These are phyloP conservation scores for Argya squamiceps DNA, from an alignment of 2,797 vertebrate species.

Conservation along the genomic window DNA sequence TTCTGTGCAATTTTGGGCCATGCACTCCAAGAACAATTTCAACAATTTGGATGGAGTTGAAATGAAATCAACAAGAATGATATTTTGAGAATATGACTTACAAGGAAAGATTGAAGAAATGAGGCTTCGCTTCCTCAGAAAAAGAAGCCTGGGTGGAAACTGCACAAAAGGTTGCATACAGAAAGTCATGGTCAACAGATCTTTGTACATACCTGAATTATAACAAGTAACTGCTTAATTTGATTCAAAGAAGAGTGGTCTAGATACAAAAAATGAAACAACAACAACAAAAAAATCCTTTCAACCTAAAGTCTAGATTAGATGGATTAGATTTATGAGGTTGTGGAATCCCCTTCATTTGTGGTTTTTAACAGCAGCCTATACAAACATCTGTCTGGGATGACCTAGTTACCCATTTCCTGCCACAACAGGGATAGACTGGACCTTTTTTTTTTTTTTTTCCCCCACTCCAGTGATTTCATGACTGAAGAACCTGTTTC, in stretches of 20 bases:
- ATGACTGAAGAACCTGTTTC: background rate
- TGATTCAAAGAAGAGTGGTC: background rate
- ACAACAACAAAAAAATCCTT: background rate
- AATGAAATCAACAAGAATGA: slow-evolving; percentile 21
- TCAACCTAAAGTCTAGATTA: slow-evolving; percentile 14
- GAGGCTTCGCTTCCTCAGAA: background rate
- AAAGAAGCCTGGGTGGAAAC: background rate
- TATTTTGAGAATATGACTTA: slow-evolving; percentile 1
- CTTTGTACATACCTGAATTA: background rate
- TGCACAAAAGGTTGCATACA: background rate
- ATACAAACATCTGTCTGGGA: slow-evolving; percentile 45
- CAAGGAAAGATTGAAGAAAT: background rate
- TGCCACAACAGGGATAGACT: slow-evolving; percentile 9
- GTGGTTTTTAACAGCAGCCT: slow-evolving; percentile 42
- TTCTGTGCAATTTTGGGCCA: slow-evolving; percentile 19
- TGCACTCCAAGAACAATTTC: background rate
- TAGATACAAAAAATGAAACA: background rate
- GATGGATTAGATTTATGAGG: slow-evolving; percentile 27
- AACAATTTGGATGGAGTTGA: slow-evolving; percentile 13
- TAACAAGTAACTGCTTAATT: background rate
- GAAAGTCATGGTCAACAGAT: background rate
- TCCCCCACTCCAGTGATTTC: background rate
- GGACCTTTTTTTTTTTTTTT: background rate
- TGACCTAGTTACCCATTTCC: slow-evolving; percentile 62
- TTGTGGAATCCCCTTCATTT: slow-evolving; percentile 46